Conservation (phyloP, 2,888 invertebrate species). For the Podotricha telesiphe region DNA sequence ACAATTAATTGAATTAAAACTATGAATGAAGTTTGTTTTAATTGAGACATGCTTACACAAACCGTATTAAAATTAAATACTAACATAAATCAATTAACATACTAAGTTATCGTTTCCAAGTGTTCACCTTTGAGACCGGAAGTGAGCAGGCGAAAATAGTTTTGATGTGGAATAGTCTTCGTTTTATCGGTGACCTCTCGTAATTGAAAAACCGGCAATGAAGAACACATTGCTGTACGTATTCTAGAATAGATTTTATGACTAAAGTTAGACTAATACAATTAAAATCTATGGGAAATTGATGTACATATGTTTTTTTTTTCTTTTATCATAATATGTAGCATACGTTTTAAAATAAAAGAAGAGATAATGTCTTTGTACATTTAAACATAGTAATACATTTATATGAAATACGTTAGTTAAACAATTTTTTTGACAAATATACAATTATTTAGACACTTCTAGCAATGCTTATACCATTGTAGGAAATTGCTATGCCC, state of each 20-base stretch:
- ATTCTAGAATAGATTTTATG: constrained; percentile 14
- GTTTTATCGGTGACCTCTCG: constrained; percentile 50
- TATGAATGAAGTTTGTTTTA: too few relatives aligned
- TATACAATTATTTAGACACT: background rate
- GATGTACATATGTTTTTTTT: background rate
- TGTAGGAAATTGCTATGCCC: constrained; percentile 38
- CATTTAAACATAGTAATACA: background rate
- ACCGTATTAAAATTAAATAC: too few relatives aligned
- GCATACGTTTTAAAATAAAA: background rate
- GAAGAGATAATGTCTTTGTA: background rate
- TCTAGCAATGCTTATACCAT: constrained; percentile 20
- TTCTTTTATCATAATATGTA: background rate
- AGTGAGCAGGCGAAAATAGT: constrained; percentile 44
- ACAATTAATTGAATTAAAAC: too few relatives aligned
- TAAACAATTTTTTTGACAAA: background rate
- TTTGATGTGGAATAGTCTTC: constrained; percentile 50
- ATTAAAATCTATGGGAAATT: too few relatives aligned
- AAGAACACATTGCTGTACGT: constrained; percentile 31
- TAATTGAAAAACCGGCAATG: constrained; percentile 51
- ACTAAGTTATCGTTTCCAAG: constrained; percentile 24
- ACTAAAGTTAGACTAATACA: too few relatives aligned
- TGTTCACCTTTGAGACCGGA: constrained; percentile 29
- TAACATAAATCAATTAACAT: constrained; percentile 12
- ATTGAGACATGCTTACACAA: too few relatives aligned
- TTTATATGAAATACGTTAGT: background rate